Evolutionary conservation across 37 sponge, comb jelly and placozoan species (phyloP).

Genomic region (Petrosia ficiformis): DNA sequence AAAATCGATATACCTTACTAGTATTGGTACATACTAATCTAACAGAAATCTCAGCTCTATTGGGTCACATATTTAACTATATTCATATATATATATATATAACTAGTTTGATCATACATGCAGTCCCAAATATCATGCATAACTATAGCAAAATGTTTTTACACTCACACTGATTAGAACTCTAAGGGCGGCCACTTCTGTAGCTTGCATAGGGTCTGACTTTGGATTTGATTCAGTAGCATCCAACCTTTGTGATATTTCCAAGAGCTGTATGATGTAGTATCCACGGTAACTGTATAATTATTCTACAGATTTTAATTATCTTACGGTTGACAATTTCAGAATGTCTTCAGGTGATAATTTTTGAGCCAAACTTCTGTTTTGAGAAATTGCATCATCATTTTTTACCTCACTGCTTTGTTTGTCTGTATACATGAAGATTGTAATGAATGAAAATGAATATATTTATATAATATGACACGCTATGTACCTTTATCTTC

Average conservation of each 20-base stretch:
- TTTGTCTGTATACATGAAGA: too few species aligned
- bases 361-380: too few species aligned
- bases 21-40: too few species aligned
- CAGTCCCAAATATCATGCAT: too few species aligned
- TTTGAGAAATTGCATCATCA: neutral
- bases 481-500: conserved; percentile 1
- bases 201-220: neutral
- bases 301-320: neutral
- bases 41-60: too few species aligned
- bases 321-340: conserved; percentile 30
- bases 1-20: too few species aligned
- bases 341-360: conserved; percentile 15
- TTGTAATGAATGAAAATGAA: too few species aligned
- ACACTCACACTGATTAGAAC: neutral
- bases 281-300: neutral
- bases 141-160: too few species aligned
- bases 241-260: conserved; percentile 42
- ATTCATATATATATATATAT: too few species aligned
- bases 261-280: conserved; percentile 51
- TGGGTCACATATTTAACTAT: too few species aligned
- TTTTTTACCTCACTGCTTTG: too few species aligned
- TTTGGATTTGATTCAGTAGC: conserved; percentile 5
- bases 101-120: too few species aligned
- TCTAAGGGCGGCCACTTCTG: neutral
- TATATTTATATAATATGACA: neutral